Conservation (phyloP, 2,113 vertebrate genomes). For the Bos javanicus region DNA sequence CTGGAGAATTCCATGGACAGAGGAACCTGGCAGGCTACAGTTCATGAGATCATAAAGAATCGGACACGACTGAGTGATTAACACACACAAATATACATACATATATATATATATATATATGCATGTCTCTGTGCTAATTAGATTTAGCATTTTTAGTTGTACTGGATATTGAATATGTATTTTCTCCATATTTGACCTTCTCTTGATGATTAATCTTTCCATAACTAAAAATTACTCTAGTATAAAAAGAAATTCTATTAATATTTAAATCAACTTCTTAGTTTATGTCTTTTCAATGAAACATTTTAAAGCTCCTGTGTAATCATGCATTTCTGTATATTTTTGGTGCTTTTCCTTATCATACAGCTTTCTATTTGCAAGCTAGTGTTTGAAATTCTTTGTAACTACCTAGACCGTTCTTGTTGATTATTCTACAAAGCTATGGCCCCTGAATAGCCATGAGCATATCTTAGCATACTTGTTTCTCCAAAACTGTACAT, state of each 20-base stretch:
- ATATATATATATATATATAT: no score
- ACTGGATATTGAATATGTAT: neutral
- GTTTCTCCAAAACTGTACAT: neutral
- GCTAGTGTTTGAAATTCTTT: neutral
- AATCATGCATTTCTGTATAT: neutral
- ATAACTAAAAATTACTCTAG: neutral
- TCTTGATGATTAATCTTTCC: neutral
- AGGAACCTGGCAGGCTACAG: neutral
- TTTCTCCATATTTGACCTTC: conserved; percentile 18
- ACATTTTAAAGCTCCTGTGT: neutral
- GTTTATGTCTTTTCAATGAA: neutral
- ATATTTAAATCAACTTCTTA: neutral
- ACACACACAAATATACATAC: neutral
- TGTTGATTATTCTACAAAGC: neutral
- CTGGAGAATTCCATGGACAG: neutral
- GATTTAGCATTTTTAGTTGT: neutral
- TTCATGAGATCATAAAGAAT: neutral
- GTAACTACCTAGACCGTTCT: neutral
- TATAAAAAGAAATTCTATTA: neutral
- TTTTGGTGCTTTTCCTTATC: neutral
- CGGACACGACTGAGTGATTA: neutral
- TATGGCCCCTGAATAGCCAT: neutral
- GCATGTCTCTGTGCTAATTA: neutral
- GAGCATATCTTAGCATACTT: neutral
- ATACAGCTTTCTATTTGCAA: neutral